Evolutionary conservation across 2,797 vertebrate genomes (phyloP).

Genomic region (Numenius phaeopus): DNA sequence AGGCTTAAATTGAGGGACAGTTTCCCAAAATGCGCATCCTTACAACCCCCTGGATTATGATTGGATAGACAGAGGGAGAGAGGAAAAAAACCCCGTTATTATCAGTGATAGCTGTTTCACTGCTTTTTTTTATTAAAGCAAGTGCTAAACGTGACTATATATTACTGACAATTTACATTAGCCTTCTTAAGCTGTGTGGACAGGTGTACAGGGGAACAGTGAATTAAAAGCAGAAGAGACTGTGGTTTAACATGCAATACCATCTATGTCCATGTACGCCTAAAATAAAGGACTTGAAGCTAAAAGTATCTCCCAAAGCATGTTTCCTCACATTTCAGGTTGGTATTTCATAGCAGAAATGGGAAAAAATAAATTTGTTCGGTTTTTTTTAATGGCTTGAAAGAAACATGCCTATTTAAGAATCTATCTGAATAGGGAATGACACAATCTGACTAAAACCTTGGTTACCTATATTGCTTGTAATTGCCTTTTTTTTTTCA

Average conservation of each 20-base stretch:
- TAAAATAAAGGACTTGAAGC: background rate
- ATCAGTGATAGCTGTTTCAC: background rate
- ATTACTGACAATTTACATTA: background rate
- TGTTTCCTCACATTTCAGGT: background rate
- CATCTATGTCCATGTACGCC: background rate
- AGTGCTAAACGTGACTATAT: background rate
- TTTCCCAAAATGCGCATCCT: background rate
- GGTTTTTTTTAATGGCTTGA: background rate
- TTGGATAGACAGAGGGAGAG: background rate
- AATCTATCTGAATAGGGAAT: accelerated
- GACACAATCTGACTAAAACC: accelerated
- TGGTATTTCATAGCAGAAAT: background rate
- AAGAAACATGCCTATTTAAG: background rate
- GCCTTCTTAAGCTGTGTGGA: background rate
- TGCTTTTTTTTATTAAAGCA: background rate
- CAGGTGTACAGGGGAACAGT: constrained; percentile 12
- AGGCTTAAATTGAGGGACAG: background rate
- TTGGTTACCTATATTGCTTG: accelerated
- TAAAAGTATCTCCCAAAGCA: background rate
- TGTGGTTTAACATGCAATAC: background rate
- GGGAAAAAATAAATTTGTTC: background rate
- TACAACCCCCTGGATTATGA: background rate
- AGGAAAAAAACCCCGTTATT: background rate
- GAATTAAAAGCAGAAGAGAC: background rate
- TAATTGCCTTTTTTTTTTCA: background rate